Evolutionary conservation across 2,113 vertebrate genomes (phyloP).

Genomic region (Pelecanus crispus): DNA sequence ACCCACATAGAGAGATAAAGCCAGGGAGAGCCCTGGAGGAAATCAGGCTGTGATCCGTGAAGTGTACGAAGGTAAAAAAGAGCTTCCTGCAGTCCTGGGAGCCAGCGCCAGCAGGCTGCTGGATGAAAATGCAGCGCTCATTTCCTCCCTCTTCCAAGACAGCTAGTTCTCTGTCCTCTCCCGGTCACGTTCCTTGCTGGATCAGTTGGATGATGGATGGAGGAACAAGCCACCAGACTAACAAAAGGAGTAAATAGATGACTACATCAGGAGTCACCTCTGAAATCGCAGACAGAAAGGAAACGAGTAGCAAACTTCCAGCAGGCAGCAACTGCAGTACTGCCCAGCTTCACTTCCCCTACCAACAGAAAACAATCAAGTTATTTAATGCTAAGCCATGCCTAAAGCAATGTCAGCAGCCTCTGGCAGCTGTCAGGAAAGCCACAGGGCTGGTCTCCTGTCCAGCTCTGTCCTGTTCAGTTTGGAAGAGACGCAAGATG

Average conservation of each 20-base stretch:
- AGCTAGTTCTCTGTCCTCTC: not conserved
- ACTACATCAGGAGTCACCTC: not conserved
- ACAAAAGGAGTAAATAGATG: not conserved
- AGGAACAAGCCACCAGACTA: not conserved
- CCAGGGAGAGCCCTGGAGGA: not conserved
- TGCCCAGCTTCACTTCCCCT: not conserved
- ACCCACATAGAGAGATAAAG: not conserved
- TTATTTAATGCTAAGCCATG: not conserved
- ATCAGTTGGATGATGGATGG: not conserved
- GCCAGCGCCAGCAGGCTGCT: not conserved
- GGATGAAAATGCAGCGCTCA: not conserved
- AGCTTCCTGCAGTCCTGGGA: not conserved
- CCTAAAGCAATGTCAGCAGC: not conserved
- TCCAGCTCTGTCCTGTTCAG: accelerated
- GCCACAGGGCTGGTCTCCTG: not conserved
- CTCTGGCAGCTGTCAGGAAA: not conserved
- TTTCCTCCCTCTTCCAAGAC: not conserved
- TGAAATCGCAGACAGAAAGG: not conserved
- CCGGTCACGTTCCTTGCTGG: not conserved
- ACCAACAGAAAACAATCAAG: not conserved
- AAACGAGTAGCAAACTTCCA: not conserved
- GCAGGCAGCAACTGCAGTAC: accelerated
- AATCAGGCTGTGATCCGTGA: not conserved
- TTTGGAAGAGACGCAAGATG: not conserved
- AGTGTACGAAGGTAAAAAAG: not conserved